Percentiles rank a stretch among this genome's conserved stretches.
phyloP scores from a whole-genome alignment of 2,888 invertebrate genomes.

The Platerodrilus igneus region DNA sequence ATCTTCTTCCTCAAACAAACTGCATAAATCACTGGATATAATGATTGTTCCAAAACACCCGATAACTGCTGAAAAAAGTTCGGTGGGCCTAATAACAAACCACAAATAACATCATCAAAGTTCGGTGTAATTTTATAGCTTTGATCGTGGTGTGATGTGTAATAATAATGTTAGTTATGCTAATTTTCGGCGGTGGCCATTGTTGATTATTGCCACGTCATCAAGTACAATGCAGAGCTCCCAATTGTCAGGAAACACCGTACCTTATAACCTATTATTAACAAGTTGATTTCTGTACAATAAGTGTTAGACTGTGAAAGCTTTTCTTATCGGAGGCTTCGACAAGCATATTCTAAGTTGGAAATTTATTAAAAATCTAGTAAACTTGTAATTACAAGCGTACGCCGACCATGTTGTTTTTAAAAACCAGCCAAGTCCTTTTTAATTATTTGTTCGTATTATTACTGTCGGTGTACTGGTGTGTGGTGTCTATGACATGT shows the following conservation, averaged over 20 bases:
- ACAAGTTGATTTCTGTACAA: constrained; percentile 18
- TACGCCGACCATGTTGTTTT: constrained; percentile 20
- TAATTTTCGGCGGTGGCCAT: constrained; percentile 25
- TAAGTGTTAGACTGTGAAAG: constrained; percentile 16
- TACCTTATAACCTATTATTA: constrained; percentile 22
- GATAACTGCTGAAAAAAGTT: constrained; percentile 23
- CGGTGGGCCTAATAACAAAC: constrained; percentile 25
- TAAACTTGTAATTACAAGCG: constrained; percentile 20
- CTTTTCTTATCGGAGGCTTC: neutral
- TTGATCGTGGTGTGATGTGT: constrained; percentile 23
- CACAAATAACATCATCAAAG: constrained; percentile 12
- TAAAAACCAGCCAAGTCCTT: constrained; percentile 4
- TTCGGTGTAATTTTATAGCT: constrained; percentile 20
- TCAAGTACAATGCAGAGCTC: constrained; percentile 25
- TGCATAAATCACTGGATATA: constrained; percentile 26
- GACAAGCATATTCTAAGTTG: constrained; percentile 10
- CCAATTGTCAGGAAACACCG: constrained; percentile 26
- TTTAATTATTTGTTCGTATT: constrained; percentile 8
- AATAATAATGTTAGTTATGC: constrained; percentile 30
- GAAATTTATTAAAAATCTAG: constrained; percentile 18
- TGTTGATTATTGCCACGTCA: constrained; percentile 28
- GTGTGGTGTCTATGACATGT: neutral
- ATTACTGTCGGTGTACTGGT: neutral
- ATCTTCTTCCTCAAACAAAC: too few relatives aligned
- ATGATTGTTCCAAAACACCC: constrained; percentile 27